Evolutionary conservation across 1,140 invertebrate species (phyloP), one percentile per base, ranked within the genome.

Genomic region (Drosophila simulans): DNA sequence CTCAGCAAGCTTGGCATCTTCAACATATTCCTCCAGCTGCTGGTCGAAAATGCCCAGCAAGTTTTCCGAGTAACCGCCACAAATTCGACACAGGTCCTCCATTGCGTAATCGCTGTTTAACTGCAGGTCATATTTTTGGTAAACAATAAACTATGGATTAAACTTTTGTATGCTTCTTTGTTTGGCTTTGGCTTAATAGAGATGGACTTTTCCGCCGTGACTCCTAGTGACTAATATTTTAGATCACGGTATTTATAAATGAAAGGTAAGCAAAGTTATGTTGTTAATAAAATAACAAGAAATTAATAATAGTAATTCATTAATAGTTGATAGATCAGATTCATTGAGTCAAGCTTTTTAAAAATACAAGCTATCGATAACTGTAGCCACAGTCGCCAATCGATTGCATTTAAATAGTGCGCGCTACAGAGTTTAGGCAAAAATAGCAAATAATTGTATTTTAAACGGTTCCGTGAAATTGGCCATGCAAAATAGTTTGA

Each of bases 81-180:
- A 71, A 43, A 71, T 45, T 49, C 65, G 65, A 12, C 68, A 71
- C 5, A 71, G 11, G 11, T 37, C 4, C n/a, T 58, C 53, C 68
- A 71, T 71, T 1, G 20, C 3, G 17, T 15, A 8, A 42, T 17
- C n/a, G 40, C n/a, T 15, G 3, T 17, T 42, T 42, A 17, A 8
- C 2, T 3, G 5, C n/a, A n/a, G n/a, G 7, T 42, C n/a, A 42
- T 42, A 17, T 42, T 42, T 42, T 7, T 15, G 15, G n/a, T 42
- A 42, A 42, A 42, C 40, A 31, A 31, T 31, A 8, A 31, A 8
- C 7, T 31, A 31, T 22, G 20, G 31, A 1, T 20, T 45, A 45
- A 45, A 12, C 20, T 10, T 20, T 10, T 13, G 3, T 56, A 3
- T 20, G 17, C 3, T n/a, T 62, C 40, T 4, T 22, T 20, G 22